Percentiles rank a stretch among this genome's conserved stretches.
phyloP scores from a whole-genome alignment of 2,113 vertebrate species.

The Sinocyclocheilus maitianheensis region DNA sequence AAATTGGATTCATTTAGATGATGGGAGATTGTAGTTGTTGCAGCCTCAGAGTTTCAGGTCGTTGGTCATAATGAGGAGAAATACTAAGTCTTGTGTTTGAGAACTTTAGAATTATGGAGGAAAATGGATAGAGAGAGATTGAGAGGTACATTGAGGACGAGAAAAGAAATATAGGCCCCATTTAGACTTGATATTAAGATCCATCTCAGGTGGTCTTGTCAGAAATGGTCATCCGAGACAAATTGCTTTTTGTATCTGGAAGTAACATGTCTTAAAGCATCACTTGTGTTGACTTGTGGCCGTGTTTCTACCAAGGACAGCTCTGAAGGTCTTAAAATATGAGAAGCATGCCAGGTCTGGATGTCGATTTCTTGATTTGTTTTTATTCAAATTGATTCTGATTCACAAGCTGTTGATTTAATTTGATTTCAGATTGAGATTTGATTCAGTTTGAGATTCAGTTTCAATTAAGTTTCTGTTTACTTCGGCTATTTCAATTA shows the following conservation, averaged over 20 bases:
- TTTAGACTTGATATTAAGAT: not conserved
- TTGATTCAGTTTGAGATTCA: no score
- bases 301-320: not conserved
- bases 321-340: not conserved
- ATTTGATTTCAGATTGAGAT: not conserved
- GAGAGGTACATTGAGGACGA: slow-evolving; percentile 57
- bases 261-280: not conserved
- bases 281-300: not conserved
- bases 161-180: slow-evolving; percentile 23
- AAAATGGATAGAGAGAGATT: slow-evolving; percentile 27
- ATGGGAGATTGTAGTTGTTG: slow-evolving; percentile 68
- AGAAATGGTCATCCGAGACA: slow-evolving; percentile 4
- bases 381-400: not conserved
- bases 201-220: slow-evolving; percentile 22
- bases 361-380: not conserved
- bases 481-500: no score
- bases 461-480: no score
- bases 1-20: slow-evolving; percentile 81
- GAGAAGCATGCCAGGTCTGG: not conserved
- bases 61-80: slow-evolving; percentile 73
- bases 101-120: not conserved
- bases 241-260: not conserved
- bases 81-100: slow-evolving; percentile 53
- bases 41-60: slow-evolving; percentile 75
- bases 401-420: not conserved